Evolutionary conservation across 1,140 invertebrate species (phyloP), one percentile per base, ranked within the genome.

Genomic region (Rhizoglyphus robini): DNA sequence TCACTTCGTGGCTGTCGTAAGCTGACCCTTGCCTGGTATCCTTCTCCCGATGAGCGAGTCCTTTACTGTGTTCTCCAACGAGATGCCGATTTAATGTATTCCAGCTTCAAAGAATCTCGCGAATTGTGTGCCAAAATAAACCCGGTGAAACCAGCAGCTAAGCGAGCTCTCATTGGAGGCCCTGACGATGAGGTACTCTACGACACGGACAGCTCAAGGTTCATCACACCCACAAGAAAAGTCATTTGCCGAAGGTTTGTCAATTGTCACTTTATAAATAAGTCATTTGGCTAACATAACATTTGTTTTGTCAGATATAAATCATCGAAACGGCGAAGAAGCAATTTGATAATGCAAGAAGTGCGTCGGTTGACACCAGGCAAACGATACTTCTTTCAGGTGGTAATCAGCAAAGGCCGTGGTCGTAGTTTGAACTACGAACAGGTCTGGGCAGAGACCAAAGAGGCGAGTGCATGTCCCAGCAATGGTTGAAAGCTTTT

Each of bases 41-140:
- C 69, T 8, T 60, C 68, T 1, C 67, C 70, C 0, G 69, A 71
- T 20, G 70, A 72, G 15, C 71, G 72, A 49, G 73, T 74, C n/a
- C 71, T 66, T 20, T 76, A 75, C 58, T 76, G 75, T 67, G 61
- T 76, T n/a, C 74, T 75, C 54, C 65, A 70, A 54, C 71, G 71
- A 18, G 47, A 69, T 67, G 70, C 67, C 60, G 38, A 65, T 49
- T 36, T 49, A 57, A 31, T 58, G 48, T 25, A 47, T 38, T 57
- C 49, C 30, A 34, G 62, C 20, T 70, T 68, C n/a, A 58, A 59
- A 38, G 30, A 36, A 63, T 11, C 34, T 23, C n/a, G 15, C 27
- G 20, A 69, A 58, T 60, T 69, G 66, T 63, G 70, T 63, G 64
- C 73, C 20, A 62, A 71, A 23, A 62, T 66, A 13, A 71, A 71